Evolutionary conservation across 1,140 invertebrate genomes (phyloP).

Genomic region (Drosophila kohkoa): DNA sequence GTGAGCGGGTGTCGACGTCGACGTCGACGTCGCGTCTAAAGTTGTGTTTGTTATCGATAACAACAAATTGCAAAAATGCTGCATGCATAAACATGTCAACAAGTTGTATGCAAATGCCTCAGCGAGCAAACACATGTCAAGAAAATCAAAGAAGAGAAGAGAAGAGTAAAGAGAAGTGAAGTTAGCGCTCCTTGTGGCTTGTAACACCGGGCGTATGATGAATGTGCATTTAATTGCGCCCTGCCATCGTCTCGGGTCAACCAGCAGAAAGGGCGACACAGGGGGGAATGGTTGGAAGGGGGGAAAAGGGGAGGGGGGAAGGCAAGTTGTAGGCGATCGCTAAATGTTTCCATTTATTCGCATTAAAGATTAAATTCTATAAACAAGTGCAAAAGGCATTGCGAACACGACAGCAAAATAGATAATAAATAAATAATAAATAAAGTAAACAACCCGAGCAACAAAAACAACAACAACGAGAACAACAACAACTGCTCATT

Average conservation of each 20-base stretch:
- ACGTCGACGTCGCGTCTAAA: too few species aligned
- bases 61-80: neutral
- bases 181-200: slow-evolving; percentile 33
- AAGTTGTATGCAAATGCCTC: slow-evolving; percentile 37
- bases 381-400: slow-evolving; percentile 24
- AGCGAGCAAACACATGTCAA: slow-evolving; percentile 47
- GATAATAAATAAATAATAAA: slow-evolving; percentile 79
- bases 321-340: slow-evolving; percentile 39
- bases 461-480: slow-evolving; percentile 52
- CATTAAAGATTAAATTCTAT: slow-evolving; percentile 56
- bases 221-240: slow-evolving; percentile 76
- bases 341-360: slow-evolving; percentile 76
- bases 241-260: slow-evolving; percentile 26
- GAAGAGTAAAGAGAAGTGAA: neutral
- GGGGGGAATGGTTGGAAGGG: neutral
- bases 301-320: neutral
- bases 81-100: slow-evolving; percentile 22
- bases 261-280: too few species aligned
- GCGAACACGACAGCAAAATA: slow-evolving; percentile 56
- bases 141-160: too few species aligned
- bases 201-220: slow-evolving; percentile 58
- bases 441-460: slow-evolving; percentile 62
- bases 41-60: slow-evolving; percentile 24
- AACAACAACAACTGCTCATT: slow-evolving; percentile 53
- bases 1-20: too few species aligned